These are phyloP conservation scores for Mobula birostris DNA, from an alignment of 2,113 vertebrate genomes.

Conservation along the genomic window DNA sequence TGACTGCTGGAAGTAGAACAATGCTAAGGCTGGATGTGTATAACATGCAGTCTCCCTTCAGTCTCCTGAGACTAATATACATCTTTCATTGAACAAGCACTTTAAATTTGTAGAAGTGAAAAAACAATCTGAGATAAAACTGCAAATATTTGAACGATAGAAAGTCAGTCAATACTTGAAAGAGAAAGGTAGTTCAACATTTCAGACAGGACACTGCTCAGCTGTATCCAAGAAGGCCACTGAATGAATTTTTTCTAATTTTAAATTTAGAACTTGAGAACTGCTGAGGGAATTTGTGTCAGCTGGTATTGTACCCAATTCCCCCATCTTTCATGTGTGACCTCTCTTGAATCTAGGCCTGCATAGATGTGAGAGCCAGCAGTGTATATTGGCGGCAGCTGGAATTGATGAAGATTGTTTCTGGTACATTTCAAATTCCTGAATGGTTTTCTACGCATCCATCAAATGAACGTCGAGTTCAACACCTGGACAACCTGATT, in stretches of 20 bases:
- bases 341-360: conserved; percentile 62
- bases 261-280: background rate
- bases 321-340: background rate
- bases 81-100: background rate
- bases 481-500: conserved; percentile 72
- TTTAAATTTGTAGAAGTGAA: background rate
- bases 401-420: conserved; percentile 64
- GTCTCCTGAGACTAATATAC: background rate
- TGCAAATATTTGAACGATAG: background rate
- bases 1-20: background rate
- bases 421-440: conserved; percentile 58
- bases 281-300: background rate
- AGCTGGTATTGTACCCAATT: background rate
- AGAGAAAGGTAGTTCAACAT: conserved; percentile 1
- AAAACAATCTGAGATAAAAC: background rate
- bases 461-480: conserved; percentile 74
- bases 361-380: conserved; percentile 81
- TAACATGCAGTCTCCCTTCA: too few relatives aligned
- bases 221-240: background rate
- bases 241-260: background rate
- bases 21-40: background rate
- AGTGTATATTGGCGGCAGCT: conserved; percentile 90
- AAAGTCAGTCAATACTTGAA: background rate
- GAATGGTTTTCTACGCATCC: conserved; percentile 96
- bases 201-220: background rate